phyloP scores from a whole-genome alignment of 2,888 invertebrate species.

The Nematopogon swammerdamellus region DNA sequence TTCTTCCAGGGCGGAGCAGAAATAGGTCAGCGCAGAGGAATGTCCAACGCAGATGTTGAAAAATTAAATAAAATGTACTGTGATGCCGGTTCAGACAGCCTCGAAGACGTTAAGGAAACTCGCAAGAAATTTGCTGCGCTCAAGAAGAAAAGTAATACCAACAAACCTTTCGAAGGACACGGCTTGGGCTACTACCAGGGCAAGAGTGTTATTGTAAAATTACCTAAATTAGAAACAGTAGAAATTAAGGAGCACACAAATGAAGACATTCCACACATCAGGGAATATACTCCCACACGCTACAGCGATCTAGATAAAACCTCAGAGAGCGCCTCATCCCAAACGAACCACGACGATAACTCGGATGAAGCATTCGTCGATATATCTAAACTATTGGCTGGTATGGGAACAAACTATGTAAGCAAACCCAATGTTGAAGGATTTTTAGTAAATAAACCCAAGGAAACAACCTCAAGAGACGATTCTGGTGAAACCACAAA shows the following conservation, averaged over 20 bases:
- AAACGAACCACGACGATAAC: not conserved
- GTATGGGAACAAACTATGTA: not conserved
- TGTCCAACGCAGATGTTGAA: constrained; percentile 54
- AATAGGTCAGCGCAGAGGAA: constrained; percentile 55
- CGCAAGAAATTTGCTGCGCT: constrained; percentile 14
- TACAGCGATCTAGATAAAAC: too few species aligned
- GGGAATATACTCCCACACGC: too few species aligned
- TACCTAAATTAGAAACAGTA: constrained; percentile 17
- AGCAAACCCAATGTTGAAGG: not conserved
- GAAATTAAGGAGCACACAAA: not conserved
- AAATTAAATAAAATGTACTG: constrained; percentile 61
- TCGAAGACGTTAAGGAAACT: constrained; percentile 17
- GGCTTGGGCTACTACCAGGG: constrained; percentile 50
- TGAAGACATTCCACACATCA: not conserved
- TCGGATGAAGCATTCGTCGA: not conserved
- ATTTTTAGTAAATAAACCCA: too few species aligned
- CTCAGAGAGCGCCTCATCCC: too few species aligned
- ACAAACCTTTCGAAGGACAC: constrained; percentile 42
- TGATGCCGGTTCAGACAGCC: constrained; percentile 22
- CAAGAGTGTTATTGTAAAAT: constrained; percentile 45
- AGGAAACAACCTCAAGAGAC: too few species aligned
- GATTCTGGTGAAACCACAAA: too few species aligned
- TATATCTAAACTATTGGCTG: not conserved
- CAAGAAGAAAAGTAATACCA: constrained; percentile 25
- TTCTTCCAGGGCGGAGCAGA: constrained; percentile 32